Conservation (phyloP, 2,888 invertebrate species). For the Caenorhabditis becei region DNA sequence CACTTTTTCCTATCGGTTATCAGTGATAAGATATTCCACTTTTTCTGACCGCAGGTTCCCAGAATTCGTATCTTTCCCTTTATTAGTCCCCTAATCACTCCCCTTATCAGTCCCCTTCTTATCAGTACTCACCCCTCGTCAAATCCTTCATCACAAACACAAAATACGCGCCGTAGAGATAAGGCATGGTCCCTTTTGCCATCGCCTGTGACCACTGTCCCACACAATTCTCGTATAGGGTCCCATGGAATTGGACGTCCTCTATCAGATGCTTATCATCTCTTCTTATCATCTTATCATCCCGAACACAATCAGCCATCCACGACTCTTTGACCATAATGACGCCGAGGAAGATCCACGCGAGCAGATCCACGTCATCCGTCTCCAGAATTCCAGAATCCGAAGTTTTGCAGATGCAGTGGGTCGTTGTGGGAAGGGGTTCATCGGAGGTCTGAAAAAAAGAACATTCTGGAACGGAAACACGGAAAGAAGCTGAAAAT, state of each 20-base stretch:
- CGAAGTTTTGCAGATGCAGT: constrained; percentile 15
- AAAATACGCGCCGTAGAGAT: constrained; percentile 29
- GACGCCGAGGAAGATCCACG: constrained; percentile 29
- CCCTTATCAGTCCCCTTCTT: too few species aligned
- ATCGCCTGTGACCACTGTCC: constrained; percentile 28
- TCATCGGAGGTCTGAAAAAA: constrained; percentile 15
- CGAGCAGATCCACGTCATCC: constrained; percentile 13
- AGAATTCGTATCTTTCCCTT: too few species aligned
- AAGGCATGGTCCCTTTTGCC: constrained; percentile 40
- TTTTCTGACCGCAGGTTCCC: too few species aligned
- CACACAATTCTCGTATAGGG: constrained; percentile 26
- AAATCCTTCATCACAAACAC: constrained; percentile 27
- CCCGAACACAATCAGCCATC: constrained; percentile 25
- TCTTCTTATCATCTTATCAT: constrained; percentile 9
- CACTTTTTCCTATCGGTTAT: too few species aligned
- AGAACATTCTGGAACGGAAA: neutral
- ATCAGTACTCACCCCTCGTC: constrained; percentile 9
- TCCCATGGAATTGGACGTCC: constrained; percentile 15
- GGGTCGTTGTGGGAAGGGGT: constrained; percentile 12
- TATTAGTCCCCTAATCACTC: too few species aligned
- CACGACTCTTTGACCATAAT: constrained; percentile 41
- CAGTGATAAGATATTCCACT: too few species aligned
- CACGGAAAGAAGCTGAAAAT: too few species aligned
- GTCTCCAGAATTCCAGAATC: constrained; percentile 16
- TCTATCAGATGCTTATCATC: constrained; percentile 25